Conservation (phyloP, 2,113 vertebrate genomes). For the Rattus rattus region DNA sequence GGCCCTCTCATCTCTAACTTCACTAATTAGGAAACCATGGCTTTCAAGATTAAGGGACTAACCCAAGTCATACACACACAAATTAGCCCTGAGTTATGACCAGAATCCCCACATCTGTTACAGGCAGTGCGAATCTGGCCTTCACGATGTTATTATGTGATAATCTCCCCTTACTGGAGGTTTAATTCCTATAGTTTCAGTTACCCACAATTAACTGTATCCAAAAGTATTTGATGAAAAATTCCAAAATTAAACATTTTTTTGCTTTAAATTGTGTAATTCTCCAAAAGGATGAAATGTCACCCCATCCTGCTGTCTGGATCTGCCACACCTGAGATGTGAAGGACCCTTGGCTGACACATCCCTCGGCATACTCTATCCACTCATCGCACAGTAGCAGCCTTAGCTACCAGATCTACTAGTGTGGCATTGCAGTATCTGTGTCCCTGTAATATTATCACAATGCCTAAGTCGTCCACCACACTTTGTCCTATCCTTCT, state of each 20-base stretch:
- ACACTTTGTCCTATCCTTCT: neutral
- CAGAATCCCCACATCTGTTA: neutral
- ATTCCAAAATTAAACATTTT: neutral
- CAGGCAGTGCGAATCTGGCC: neutral
- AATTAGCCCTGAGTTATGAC: neutral
- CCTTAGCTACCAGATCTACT: neutral
- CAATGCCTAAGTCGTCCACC: neutral
- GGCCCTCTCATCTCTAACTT: neutral
- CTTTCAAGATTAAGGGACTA: constrained; percentile 27
- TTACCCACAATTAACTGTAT: neutral
- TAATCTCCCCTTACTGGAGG: neutral
- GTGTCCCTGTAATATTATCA: neutral
- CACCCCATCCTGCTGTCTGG: neutral
- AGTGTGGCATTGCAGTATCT: neutral
- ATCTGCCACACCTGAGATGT: neutral
- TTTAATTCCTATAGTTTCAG: neutral
- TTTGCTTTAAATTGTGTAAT: neutral
- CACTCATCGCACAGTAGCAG: neutral
- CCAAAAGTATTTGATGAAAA: neutral
- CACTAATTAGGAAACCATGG: constrained; percentile 20
- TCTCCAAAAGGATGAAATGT: neutral
- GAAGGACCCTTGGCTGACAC: neutral
- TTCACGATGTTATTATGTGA: neutral
- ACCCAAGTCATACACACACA: neutral
- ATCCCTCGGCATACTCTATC: neutral